These are phyloP conservation scores for Irena cyanogastra DNA, from an alignment of 2,113 vertebrate genomes.

Conservation along the genomic window DNA sequence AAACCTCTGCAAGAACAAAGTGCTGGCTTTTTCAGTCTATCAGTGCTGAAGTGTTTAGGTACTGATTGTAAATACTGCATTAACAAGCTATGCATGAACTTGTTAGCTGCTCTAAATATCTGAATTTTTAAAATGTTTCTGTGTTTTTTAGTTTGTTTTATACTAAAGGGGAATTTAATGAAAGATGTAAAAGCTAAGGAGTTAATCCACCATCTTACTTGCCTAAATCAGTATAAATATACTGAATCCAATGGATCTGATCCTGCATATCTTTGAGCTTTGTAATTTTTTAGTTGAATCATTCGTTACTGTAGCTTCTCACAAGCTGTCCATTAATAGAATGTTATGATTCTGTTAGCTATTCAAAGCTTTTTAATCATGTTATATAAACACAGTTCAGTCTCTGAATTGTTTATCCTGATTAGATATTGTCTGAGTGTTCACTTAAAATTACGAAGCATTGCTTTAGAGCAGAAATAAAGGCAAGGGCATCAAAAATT, in stretches of 20 bases:
- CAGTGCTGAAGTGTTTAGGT: background rate
- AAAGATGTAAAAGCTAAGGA: background rate
- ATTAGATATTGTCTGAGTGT: background rate
- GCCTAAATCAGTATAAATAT: background rate
- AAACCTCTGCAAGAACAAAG: background rate
- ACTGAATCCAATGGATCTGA: background rate
- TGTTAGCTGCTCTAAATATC: background rate
- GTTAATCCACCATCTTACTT: background rate
- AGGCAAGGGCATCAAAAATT: background rate
- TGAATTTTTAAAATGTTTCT: background rate
- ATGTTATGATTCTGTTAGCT: background rate
- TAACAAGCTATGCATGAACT: background rate
- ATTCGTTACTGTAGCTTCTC: background rate
- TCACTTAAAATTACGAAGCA: background rate
- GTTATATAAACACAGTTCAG: slow-evolving; percentile 9
- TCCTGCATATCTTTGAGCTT: background rate
- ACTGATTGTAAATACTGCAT: background rate
- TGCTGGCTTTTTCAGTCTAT: background rate
- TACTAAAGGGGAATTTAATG: background rate
- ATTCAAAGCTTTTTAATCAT: slow-evolving; percentile 25
- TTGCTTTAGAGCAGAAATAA: slow-evolving; percentile 5
- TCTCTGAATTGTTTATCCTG: slow-evolving; percentile 15
- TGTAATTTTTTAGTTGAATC: background rate
- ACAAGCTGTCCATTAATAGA: background rate
- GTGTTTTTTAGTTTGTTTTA: background rate